phyloP scores from a whole-genome alignment of 2,888 invertebrate genomes.

The Xestia ashworthii region DNA sequence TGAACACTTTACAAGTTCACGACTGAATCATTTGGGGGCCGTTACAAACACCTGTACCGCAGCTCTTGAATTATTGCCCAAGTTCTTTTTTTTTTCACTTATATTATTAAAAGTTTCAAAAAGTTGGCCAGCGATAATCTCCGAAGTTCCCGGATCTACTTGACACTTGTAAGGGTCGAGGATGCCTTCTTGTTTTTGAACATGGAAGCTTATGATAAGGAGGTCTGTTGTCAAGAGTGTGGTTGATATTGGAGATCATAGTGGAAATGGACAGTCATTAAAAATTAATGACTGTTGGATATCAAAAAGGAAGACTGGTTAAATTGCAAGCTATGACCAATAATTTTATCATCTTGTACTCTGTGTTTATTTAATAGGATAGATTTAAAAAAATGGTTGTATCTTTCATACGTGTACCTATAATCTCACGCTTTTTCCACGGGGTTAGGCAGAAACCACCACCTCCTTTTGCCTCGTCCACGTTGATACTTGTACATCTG shows the following conservation, averaged over 20 bases:
- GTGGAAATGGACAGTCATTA: not conserved
- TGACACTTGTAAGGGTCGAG: constrained; percentile 45
- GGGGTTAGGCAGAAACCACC: no score
- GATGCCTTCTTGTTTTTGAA: constrained; percentile 30
- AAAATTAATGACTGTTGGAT: not conserved
- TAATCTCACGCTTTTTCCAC: no score
- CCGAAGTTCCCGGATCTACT: constrained; percentile 57
- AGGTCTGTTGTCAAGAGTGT: not conserved
- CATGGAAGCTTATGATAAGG: constrained; percentile 4
- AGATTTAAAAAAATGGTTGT: no score
- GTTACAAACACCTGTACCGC: constrained; percentile 74
- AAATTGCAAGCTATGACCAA: not conserved
- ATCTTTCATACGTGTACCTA: no score
- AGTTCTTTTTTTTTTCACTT: constrained; percentile 73
- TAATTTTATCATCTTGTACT: not conserved
- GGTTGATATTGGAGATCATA: not conserved
- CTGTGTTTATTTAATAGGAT: not conserved
- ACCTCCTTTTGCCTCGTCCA: no score
- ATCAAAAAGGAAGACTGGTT: not conserved
- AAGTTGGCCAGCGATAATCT: constrained; percentile 68
- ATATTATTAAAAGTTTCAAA: constrained; percentile 73
- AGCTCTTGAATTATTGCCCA: constrained; percentile 70
- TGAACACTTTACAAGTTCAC: constrained; percentile 72
- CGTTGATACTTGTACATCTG: no score
- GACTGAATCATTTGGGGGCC: constrained; percentile 71